phyloP scores from a whole-genome alignment of 2,797 vertebrate genomes.

The Sebastes baramenuke region DNA sequence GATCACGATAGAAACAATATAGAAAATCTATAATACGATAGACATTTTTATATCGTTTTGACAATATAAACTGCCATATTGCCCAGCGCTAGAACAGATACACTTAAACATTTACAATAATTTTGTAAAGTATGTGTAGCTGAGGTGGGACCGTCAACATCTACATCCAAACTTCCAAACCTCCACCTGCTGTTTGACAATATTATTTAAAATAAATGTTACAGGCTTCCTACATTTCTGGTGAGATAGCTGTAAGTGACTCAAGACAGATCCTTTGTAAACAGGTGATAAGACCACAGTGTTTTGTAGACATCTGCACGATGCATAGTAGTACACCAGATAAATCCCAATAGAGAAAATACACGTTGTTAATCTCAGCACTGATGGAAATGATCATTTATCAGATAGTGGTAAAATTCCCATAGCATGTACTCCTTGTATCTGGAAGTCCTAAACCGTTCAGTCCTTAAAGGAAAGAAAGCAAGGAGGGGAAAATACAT shows the following conservation, averaged over 20 bases:
- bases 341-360: neutral
- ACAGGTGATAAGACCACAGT: neutral
- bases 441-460: neutral
- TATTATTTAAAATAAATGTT: neutral
- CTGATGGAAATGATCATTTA: neutral
- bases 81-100: too few species aligned
- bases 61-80: too few species aligned
- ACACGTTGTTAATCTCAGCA: neutral
- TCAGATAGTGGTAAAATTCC: neutral
- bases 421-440: too few species aligned
- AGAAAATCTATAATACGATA: too few species aligned
- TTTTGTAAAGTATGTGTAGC: neutral
- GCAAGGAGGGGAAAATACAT: constrained; percentile 5
- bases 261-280: neutral
- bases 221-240: neutral
- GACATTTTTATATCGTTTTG: too few species aligned
- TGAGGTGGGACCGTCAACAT: neutral
- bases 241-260: neutral
- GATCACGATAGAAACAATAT: too few species aligned
- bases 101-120: neutral
- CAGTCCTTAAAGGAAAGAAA: neutral
- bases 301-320: neutral
- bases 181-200: neutral
- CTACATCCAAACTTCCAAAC: neutral
- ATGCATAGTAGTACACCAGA: neutral